Conservation (phyloP, 2,888 invertebrate genomes). For the Tridacna gigas region DNA sequence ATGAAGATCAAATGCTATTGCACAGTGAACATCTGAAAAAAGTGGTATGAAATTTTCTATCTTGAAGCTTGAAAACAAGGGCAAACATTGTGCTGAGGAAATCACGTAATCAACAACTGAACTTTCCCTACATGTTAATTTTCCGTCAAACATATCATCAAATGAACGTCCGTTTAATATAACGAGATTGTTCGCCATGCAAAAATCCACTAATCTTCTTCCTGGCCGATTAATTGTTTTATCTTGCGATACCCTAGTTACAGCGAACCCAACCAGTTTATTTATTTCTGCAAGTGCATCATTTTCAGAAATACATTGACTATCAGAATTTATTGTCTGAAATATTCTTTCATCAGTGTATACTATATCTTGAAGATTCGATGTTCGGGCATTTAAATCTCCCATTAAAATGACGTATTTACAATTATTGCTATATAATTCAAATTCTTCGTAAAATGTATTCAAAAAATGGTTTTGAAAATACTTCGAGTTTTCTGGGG, state of each 20-base stretch:
- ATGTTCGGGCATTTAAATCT: background rate
- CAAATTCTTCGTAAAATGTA: background rate
- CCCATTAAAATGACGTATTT: conserved; percentile 1
- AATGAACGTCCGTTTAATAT: conserved; percentile 12
- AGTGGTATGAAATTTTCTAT: background rate
- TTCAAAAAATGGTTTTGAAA: background rate
- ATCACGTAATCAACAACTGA: conserved; percentile 28
- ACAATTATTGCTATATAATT: background rate
- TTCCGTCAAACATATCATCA: conserved; percentile 16
- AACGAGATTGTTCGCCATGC: background rate
- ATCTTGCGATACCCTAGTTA: background rate
- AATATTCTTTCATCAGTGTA: background rate
- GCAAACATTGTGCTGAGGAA: conserved; percentile 6
- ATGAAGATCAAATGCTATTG: too few relatives aligned
- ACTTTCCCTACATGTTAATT: conserved; percentile 15
- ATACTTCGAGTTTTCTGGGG: too few relatives aligned
- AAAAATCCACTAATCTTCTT: background rate
- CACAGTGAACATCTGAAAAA: too few relatives aligned
- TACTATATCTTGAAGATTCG: background rate
- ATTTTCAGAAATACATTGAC: background rate
- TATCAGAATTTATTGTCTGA: background rate
- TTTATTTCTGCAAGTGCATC: background rate
- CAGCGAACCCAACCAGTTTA: background rate
- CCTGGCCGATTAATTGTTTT: background rate
- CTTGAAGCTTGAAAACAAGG: background rate